Evolutionary conservation across 2,113 vertebrate genomes (phyloP), one percentile per base, ranked within the genome.

Genomic region (Oophaga pumilio): DNA sequence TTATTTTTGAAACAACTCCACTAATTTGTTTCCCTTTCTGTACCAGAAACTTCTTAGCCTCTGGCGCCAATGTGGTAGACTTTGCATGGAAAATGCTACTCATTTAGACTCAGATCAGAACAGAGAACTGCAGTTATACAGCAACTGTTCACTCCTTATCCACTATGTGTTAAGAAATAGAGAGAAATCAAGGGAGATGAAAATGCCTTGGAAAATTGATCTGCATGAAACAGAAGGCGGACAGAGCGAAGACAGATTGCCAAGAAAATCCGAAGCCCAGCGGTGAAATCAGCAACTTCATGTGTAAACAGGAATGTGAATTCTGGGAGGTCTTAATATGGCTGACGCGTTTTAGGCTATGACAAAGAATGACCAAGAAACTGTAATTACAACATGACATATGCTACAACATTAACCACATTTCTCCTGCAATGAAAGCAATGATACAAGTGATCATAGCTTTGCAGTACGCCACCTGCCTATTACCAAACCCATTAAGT

Each of bases 61-160:
- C 57, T 80, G 76, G 76, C 76, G 49, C 85, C 85, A 86, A 64
- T 69, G 85, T 86, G 50, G 76, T 62, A 86, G 85, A 49, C 17
- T 10, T 50, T 68, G 73, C 68, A 79, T 79, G 76, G 85, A 86
- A 86, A 80, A 86, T 86, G 62, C 60, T 11, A n/a, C 74, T 79
- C 85, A 86, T 64, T 64, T 52, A 18, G 49, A 20, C 14, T 17
- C 52, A 1, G 60, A 8, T 18, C 24, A 73, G 28, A 79, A 60
- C n/a, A 15, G 59, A 53, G 59, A 79, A 26, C 33, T 86, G 18
- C n/a, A 69, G 56, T 66, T 69, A 69, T 8, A 33, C 57, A 26
- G 22, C 33, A 22, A 60, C 14, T 18, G 60, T 86, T 86, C 79
- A 86, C 85, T 33, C 60, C 28, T 68, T 56, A 50, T 15, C 10